Percentiles rank a stretch among this genome's conserved stretches.
These are phyloP conservation scores for Ectropis crepuscularia DNA, from an alignment of 2,888 invertebrate genomes.

Conservation along the genomic window DNA sequence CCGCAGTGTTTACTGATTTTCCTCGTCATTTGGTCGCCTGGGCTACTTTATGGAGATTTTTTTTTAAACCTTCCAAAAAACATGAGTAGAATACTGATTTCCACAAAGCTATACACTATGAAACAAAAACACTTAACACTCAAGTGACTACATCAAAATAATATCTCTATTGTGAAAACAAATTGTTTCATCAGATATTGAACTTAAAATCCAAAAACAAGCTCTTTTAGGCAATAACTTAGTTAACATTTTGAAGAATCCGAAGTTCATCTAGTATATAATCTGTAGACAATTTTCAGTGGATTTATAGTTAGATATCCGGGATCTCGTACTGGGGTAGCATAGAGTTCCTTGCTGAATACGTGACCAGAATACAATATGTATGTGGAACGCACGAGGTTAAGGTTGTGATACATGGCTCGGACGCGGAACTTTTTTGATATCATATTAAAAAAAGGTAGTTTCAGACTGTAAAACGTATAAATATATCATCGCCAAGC, in stretches of 20 bases:
- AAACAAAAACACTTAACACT: too few species aligned
- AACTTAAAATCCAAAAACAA: too few species aligned
- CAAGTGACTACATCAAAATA: too few species aligned
- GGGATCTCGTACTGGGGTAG: constrained; percentile 24
- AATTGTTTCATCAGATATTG: too few species aligned
- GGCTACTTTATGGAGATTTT: too few species aligned
- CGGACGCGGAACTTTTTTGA: not conserved
- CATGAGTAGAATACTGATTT: too few species aligned
- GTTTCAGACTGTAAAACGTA: not conserved
- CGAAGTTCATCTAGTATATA: constrained; percentile 25
- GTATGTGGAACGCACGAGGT: constrained; percentile 17
- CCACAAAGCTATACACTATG: too few species aligned
- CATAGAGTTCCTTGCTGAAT: constrained; percentile 35
- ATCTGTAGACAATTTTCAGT: constrained; percentile 36
- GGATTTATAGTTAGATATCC: constrained; percentile 43
- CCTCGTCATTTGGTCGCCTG: too few species aligned
- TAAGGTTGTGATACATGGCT: constrained; percentile 7
- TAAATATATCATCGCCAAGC: too few species aligned
- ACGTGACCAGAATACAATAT: constrained; percentile 43
- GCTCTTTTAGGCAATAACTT: too few species aligned
- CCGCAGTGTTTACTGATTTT: not conserved
- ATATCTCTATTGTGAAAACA: too few species aligned
- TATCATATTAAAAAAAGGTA: not conserved
- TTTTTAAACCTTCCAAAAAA: too few species aligned
- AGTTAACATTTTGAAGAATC: not conserved